phyloP scores from a whole-genome alignment of 1,140 invertebrate genomes.

The Diabrotica undecimpunctata region DNA sequence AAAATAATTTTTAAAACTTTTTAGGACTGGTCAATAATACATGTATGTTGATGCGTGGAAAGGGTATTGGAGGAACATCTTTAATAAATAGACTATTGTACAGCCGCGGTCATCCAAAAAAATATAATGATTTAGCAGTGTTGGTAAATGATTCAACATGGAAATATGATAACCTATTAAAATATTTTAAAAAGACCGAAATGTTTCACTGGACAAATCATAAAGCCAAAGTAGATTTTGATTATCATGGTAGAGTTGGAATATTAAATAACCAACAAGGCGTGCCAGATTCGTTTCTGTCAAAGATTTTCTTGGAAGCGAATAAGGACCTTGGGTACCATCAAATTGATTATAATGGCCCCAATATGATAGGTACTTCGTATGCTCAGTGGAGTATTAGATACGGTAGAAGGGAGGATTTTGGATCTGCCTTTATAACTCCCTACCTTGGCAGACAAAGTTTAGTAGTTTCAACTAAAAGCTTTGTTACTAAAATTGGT shows the following conservation, averaged over 20 bases:
- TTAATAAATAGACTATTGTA: conserved; percentile 65
- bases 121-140: conserved; percentile 68
- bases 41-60: conserved; percentile 56
- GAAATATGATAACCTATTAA: conserved; percentile 61
- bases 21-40: conserved; percentile 25
- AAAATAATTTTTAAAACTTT: neutral
- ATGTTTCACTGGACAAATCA: conserved; percentile 42
- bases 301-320: conserved; percentile 52
- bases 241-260: conserved; percentile 20
- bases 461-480: conserved; percentile 50
- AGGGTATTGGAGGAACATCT: conserved; percentile 68
- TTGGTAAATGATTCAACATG: conserved; percentile 59
- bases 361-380: conserved; percentile 15
- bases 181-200: conserved; percentile 55
- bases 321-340: conserved; percentile 54
- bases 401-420: conserved; percentile 20
- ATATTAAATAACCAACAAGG: conserved; percentile 15
- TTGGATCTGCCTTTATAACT: conserved; percentile 22
- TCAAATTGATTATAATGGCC: conserved; percentile 43
- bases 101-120: conserved; percentile 56
- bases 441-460: conserved; percentile 49
- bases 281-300: neutral
- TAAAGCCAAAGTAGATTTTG: conserved; percentile 34
- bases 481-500: conserved; percentile 59
- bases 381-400: conserved; percentile 10